Conservation (phyloP, 1,140 invertebrate genomes). For the Orius laevigatus region DNA sequence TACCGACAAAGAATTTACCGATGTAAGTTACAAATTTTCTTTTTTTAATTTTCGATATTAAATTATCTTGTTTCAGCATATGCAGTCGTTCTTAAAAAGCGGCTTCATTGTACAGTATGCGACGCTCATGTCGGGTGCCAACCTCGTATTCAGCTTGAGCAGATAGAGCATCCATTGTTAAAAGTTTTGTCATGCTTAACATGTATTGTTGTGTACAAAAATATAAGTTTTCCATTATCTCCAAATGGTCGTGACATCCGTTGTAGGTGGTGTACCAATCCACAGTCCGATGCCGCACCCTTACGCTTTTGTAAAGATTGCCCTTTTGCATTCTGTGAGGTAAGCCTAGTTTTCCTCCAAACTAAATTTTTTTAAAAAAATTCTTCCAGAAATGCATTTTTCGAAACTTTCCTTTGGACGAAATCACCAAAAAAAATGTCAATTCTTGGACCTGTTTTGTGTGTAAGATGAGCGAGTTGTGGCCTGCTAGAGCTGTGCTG, state of each 20-base stretch:
- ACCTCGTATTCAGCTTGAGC: not conserved
- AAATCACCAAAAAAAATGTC: not conserved
- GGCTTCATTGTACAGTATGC: constrained; percentile 14
- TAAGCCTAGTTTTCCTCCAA: not conserved
- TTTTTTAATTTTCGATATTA: too few relatives aligned
- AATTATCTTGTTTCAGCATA: constrained; percentile 9
- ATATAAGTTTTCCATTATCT: constrained; percentile 4
- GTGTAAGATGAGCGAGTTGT: constrained; percentile 7
- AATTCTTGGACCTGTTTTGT: constrained; percentile 6
- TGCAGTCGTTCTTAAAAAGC: constrained; percentile 1
- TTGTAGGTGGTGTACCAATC: constrained; percentile 14
- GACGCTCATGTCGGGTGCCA: constrained; percentile 12
- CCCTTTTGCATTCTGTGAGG: constrained; percentile 16
- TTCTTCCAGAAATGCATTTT: constrained; percentile 5
- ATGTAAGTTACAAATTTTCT: too few relatives aligned
- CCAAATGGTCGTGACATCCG: constrained; percentile 4
- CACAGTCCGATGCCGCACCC: not conserved
- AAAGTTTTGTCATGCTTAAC: constrained; percentile 11
- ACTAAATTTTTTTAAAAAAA: too few relatives aligned
- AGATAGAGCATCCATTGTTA: constrained; percentile 12
- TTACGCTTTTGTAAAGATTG: constrained; percentile 10
- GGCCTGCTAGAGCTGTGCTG: constrained; percentile 4
- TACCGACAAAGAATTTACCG: too few relatives aligned
- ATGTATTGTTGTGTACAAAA: constrained; percentile 8
- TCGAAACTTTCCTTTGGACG: constrained; percentile 4